These are phyloP conservation scores for Peucedramus taeniatus DNA, from an alignment of 2,113 vertebrate species.

Conservation along the genomic window DNA sequence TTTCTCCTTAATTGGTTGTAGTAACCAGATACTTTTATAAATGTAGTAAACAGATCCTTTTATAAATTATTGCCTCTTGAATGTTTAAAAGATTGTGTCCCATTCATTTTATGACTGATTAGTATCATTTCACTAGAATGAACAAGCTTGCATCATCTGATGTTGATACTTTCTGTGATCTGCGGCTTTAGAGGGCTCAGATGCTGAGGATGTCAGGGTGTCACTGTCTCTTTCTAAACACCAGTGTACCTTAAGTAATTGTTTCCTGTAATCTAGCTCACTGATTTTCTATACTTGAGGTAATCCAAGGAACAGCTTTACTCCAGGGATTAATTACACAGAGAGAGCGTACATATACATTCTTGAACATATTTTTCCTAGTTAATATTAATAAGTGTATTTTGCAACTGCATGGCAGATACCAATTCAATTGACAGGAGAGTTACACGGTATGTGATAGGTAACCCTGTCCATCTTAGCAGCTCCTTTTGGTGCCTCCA, in stretches of 20 bases:
- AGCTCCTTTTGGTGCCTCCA: not conserved
- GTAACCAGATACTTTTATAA: not conserved
- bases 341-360: not conserved
- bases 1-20: conserved; percentile 21
- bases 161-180: conserved; percentile 10
- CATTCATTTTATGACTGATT: conserved; percentile 16
- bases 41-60: not conserved
- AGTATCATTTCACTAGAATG: not conserved
- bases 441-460: not conserved
- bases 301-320: conserved; percentile 19
- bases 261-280: conserved; percentile 38
- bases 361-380: conserved; percentile 10
- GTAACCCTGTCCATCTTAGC: not conserved
- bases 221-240: conserved; percentile 14
- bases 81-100: conserved; percentile 3
- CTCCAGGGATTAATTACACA: conserved; percentile 21
- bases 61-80: conserved; percentile 20
- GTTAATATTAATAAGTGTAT: not conserved
- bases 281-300: conserved; percentile 9
- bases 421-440: not conserved
- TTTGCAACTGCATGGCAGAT: not conserved
- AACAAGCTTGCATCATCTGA: not conserved
- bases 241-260: conserved; percentile 9
- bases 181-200: not conserved
- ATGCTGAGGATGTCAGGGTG: not conserved